Base-by-base conservation (phyloP, 2,888 invertebrate species). In the Thysanoteuthis rhombus region DNA sequence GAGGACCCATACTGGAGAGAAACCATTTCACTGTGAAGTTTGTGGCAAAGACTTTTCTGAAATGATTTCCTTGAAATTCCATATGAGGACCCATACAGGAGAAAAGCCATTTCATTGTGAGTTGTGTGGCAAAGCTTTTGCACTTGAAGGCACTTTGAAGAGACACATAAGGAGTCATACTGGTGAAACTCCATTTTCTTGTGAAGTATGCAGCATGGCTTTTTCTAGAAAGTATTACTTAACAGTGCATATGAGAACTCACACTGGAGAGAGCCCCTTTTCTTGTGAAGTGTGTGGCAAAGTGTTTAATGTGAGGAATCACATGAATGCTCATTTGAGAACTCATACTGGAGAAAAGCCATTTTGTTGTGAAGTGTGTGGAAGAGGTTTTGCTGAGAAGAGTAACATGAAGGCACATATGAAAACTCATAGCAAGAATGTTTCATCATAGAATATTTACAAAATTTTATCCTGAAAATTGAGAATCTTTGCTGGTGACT, bases 1-100 rank as follows among this genome's bases (percentile, higher is more conserved):
- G 92, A 94, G 97, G 25, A 95, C 97, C 6, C 97, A 97, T 94
- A 97, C 97, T 8, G 97, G 97, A 89, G 97, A 97, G 94, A 97
- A 97, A 93, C 97, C 97, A 19, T 97, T 95, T 95, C 93, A 94
- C 16, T 97, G 97, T 95, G 94, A 95, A 8, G 94, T 95, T 22
- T 97, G 97, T 95, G 96, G 90, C 38, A 90, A 90, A 90, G n/a
- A 90, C n/a, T 36, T 90, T n/a, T 90, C 90, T 38, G 38, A 36
- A 38, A 90, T 36, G 36, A 38, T 38, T n/a, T 36, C 36, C 5
- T 19, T 90, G 6, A 90, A 90, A 90, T 36, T 90, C 19, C 90
- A 90, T n/a, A 90, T 90, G 36, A 90, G 90, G 90, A 90, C 36
- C 28, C 90, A 90, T n/a, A 90, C 90, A 0, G 90, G 90, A 90